Evolutionary conservation across 1,140 invertebrate genomes (phyloP), one percentile per base, ranked within the genome.

Genomic region (Bombus balteatus): DNA sequence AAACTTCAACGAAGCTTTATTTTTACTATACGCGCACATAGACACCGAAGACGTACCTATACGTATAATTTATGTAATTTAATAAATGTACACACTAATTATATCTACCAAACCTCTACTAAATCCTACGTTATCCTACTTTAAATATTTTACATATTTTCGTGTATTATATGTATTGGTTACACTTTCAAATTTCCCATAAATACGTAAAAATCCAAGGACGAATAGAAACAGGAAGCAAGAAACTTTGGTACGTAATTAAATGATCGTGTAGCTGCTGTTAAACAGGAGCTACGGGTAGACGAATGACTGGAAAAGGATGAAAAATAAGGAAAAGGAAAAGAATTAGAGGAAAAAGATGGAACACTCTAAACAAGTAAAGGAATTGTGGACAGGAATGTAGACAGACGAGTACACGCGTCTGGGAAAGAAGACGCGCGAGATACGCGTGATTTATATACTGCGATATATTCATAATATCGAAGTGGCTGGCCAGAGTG

Each of bases 401-500:
- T n/a, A 76, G 73, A 83, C 76, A 34, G 62, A 83, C 62, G 72
- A 41, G 72, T 37, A 13, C 12, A 25, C 34, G 18, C 34, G 73
- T 32, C 25, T 59, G 28, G 34, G 34, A 39, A 53, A 76, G 72
- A 53, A 57, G 72, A n/a, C 22, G 37, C 12, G 34, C n/a, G 70
- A 57, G 59, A 68, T 76, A 83, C 81, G 25, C 34, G 43, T 77
- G 62, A 83, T 83, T 83, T 83, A 83, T 68, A 68, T 62, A 22
- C 81, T 1, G 18, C 22, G 59, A 22, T 68, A n/a, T 39, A 39
- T 83, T 47, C 43, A 73, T 66, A 83, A 83, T 57, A 76, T 76
- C 74, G 57, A 37, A 74, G 71, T 43, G 47, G 71, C 25, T 28
- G 22, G 39, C 15, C 41, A 25, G 18, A 53, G 47, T 53, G 18